Base-by-base conservation (phyloP, 2,113 vertebrate species). In the Sula dactylatra region DNA sequence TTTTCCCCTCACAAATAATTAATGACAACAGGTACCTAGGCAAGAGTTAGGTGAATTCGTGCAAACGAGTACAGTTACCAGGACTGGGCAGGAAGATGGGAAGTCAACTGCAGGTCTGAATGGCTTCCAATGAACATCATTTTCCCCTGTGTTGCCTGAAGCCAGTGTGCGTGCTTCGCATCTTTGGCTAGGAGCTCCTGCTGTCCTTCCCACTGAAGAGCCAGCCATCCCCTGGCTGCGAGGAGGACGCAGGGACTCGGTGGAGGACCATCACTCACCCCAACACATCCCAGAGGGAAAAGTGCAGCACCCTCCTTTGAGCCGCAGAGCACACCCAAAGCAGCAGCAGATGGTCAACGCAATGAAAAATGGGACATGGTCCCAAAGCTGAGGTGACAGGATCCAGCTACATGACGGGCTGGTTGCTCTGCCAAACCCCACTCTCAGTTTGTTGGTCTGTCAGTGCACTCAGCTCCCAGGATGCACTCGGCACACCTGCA, bases 311-410 rank as follows among this genome's bases (percentile, higher is more conserved):
- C 1, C 18, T 62, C 21, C 50, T 64, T 79, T 58, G 1, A 4
- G 32, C 32, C 10, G 10, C 7, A 19, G 21, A 50, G 52, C 6
- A 49, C 19, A 32, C 42, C 34, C 72, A 7, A 45, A 76, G 47
- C 14, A 71, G 50, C 54, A 74, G 55, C 64, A 67, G 21, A 15
- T 82, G 32, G 74, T 7, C 13, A 45, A 10, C 2, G 24, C 29
- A 36, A 21, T 4, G 13, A 59, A 45, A 0, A 62, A 5, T 0
- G 3, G 56, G 50, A 73, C 7, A 7, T 0, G 1, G 26, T 50
- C 44, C 71, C 2, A 2, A 9, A 86, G 56, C 45, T n/a, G 31
- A 61, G 52, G 49, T 34, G 61, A 56, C 25, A 32, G 49, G 13
- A 65, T 29, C 50, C 71, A 92, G 56, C 42, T 45, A n/a, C 24